A percentile compares a stretch with the other conserved stretches of the same genome.
phyloP scores from a whole-genome alignment of 1,140 invertebrate genomes.

The Bicyclus anynana region DNA sequence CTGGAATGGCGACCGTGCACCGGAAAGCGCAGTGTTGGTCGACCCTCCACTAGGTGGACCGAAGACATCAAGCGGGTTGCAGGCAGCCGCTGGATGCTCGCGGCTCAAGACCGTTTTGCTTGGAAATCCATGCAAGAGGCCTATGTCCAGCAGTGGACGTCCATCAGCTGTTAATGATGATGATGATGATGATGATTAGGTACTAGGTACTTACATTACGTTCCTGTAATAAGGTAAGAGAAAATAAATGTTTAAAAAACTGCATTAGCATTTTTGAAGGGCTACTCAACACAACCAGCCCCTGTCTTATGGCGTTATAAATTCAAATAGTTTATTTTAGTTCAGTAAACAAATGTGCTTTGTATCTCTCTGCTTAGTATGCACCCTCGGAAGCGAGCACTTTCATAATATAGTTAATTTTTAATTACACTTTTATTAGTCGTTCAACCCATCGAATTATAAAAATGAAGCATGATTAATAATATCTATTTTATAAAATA shows the following conservation, averaged over 20 bases:
- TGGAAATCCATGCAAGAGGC: no score
- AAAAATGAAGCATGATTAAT: slow-evolving; percentile 34
- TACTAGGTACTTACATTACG: no score
- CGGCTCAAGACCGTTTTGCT: no score
- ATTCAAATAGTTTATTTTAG: slow-evolving; percentile 69
- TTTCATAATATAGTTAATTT: slow-evolving; percentile 73
- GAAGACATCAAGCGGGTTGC: no score
- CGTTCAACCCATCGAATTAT: slow-evolving; percentile 67
- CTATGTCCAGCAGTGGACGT: no score
- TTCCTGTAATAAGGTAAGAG: neutral
- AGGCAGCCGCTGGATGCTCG: no score
- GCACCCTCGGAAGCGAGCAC: slow-evolving; percentile 59
- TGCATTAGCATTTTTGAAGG: slow-evolving; percentile 6
- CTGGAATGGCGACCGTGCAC: no score
- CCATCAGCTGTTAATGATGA: no score
- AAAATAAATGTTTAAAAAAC: neutral
- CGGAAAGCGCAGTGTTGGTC: no score
- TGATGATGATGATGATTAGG: no score
- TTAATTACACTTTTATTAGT: slow-evolving; percentile 75
- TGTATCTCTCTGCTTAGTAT: slow-evolving; percentile 65
- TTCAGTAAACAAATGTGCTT: slow-evolving; percentile 62
- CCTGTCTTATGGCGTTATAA: slow-evolving; percentile 48
- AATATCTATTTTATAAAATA: no score
- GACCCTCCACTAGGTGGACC: no score
- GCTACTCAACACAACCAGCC: slow-evolving; percentile 25